Evolutionary conservation across 1,140 invertebrate species (phyloP).

Genomic region (Oedothorax gibbosus): DNA sequence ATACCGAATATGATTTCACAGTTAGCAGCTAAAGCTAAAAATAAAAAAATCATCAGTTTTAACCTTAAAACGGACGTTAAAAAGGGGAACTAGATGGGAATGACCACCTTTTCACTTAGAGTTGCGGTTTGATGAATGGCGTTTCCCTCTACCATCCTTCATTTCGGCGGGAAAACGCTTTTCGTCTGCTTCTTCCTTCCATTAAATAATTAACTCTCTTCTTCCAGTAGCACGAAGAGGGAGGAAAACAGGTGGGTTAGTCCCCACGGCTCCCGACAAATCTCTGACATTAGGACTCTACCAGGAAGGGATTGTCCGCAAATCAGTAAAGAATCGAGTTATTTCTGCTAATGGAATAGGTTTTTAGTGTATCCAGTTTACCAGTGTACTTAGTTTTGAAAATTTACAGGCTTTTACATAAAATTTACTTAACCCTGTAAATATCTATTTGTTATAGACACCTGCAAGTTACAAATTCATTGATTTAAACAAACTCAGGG

Average conservation of each 20-base stretch:
- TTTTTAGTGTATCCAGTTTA: no score
- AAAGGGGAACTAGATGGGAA: no score
- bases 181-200: slow-evolving; percentile 28
- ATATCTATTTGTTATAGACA: no score
- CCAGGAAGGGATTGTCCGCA: slow-evolving; percentile 18
- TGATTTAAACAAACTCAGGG: no score
- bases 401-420: no score
- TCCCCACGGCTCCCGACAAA: slow-evolving; percentile 51
- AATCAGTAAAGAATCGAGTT: slow-evolving; percentile 18
- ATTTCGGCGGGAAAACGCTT: slow-evolving; percentile 35
- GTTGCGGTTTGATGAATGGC: slow-evolving; percentile 43
- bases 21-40: no score
- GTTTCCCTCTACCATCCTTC: slow-evolving; percentile 25
- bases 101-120: neutral
- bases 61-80: no score
- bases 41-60: no score
- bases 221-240: slow-evolving; percentile 3
- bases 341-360: neutral
- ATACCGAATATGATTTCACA: no score
- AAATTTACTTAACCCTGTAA: no score
- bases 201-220: slow-evolving; percentile 55
- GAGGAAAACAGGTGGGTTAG: slow-evolving; percentile 32
- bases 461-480: no score
- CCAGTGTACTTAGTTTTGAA: no score
- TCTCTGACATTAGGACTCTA: slow-evolving; percentile 54